Evolutionary conservation across 2,113 vertebrate genomes (phyloP).

Genomic region (Pedetes capensis): DNA sequence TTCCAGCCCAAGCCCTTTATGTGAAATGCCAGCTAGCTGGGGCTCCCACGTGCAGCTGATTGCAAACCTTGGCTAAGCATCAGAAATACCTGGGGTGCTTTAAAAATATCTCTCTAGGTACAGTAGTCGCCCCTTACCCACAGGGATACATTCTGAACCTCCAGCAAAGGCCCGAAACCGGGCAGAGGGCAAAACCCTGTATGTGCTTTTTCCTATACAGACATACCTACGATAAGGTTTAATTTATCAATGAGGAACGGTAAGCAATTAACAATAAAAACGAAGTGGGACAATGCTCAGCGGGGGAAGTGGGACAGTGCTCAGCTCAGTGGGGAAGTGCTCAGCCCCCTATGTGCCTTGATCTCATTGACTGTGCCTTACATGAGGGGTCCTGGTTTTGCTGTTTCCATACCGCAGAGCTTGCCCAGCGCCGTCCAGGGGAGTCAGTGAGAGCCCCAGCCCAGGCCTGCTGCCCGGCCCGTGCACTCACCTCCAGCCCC

Average conservation of each 20-base stretch:
- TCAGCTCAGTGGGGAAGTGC: no score
- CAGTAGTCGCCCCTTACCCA: no score
- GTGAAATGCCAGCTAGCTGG: background rate
- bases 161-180: background rate
- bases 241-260: no score
- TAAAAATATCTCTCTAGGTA: background rate
- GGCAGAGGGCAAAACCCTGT: background rate
- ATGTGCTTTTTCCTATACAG: background rate
- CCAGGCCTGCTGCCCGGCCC: background rate
- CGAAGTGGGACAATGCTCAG: background rate
- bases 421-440: background rate
- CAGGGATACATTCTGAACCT: background rate
- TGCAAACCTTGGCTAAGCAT: background rate
- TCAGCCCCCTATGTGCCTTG: no score
- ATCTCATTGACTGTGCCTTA: background rate
- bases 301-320: no score
- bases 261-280: background rate
- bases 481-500: background rate
- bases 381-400: background rate
- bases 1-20: background rate
- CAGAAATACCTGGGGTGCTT: background rate
- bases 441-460: background rate
- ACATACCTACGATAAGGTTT: background rate
- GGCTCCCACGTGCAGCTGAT: background rate
- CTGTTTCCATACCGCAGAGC: background rate